Evolutionary conservation across 2,113 vertebrate genomes (phyloP), one percentile per base, ranked within the genome.

Genomic region (Nothoprocta pentlandii): DNA sequence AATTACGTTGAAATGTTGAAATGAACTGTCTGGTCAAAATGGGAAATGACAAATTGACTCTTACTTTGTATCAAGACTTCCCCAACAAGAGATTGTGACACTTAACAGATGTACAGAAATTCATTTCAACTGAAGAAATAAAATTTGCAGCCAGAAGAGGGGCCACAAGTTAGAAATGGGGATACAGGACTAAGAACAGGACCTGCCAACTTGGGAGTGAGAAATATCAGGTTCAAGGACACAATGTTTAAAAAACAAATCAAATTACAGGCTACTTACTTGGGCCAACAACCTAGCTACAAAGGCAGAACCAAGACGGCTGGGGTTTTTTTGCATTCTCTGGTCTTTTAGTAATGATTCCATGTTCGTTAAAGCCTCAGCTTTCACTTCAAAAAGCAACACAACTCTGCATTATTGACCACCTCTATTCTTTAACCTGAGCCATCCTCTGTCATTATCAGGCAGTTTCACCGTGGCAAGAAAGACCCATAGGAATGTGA

Each of bases 1-100:
- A 80, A 77, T 0, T 83, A 64, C 89, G 84, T 80, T 88, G 73
- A 93, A 95, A 95, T 91, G 84, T 80, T 88, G 73, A 93, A 95
- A 95, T 85, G 71, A 85, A 68, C 80, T 70, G 74, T 71, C 90
- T 91, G 64, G 64, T 80, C 63, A 90, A 92, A 88, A 92, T 10
- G 28, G 54, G 62, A 78, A 92, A 85, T 14, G 62, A 42, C 46
- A 81, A 69, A 81, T 42, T 39, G 61, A 44, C 58, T 94, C 69
- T 87, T 44, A 75, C n/a, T 81, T 70, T 28, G 46, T 71, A 75
- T 68, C 36, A 89, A 56, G 85, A 84, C 25, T 51, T 87, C 69
- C 41, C 54, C 70, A 70, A 78, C 11, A 47, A 22, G 10, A 41
- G 46, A 8, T 76, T 67, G 44, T 66, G 30, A 85, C 53, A 67